Conservation (phyloP, 2,797 vertebrate genomes). For the Naso thynnoides region DNA sequence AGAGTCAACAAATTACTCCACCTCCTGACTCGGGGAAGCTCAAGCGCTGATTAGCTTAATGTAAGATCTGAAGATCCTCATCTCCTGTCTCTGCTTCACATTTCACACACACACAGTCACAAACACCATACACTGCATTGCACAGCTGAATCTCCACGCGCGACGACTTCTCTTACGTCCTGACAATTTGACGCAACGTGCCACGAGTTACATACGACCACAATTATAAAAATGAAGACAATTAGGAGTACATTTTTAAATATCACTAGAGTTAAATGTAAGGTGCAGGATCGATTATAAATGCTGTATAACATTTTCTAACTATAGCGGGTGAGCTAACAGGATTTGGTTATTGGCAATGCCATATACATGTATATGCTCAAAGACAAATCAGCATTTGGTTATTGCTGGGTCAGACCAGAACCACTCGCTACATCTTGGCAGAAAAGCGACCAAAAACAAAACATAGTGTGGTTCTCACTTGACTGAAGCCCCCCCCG, state of each 20-base stretch:
- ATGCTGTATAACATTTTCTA: conserved; percentile 79
- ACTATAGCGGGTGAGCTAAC: conserved; percentile 78
- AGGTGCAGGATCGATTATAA: conserved; percentile 85
- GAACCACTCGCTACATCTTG: conserved; percentile 78
- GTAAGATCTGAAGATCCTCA: conserved; percentile 39
- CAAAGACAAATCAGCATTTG: conserved; percentile 82
- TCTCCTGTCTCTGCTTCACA: conserved; percentile 41
- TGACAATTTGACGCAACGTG: conserved; percentile 60
- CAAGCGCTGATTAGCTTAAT: conserved; percentile 48
- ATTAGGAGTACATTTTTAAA: conserved; percentile 78
- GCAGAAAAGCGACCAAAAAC: conserved; percentile 61
- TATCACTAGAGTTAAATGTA: conserved; percentile 82
- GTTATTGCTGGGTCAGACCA: conserved; percentile 80
- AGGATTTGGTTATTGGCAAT: conserved; percentile 86
- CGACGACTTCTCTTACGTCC: conserved; percentile 46
- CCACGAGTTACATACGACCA: conserved; percentile 68
- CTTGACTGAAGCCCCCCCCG: conserved; percentile 28
- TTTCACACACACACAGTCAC: conserved; percentile 32
- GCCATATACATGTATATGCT: conserved; percentile 75
- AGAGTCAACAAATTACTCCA: conserved; percentile 39
- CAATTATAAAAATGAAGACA: conserved; percentile 72
- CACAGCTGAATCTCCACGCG: conserved; percentile 45
- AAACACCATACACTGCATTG: conserved; percentile 57
- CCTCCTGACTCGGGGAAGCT: conserved; percentile 60
- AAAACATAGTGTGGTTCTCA: conserved; percentile 51